Evolutionary conservation across 1,140 invertebrate genomes (phyloP).

Genomic region (Neodiprion lecontei): DNA sequence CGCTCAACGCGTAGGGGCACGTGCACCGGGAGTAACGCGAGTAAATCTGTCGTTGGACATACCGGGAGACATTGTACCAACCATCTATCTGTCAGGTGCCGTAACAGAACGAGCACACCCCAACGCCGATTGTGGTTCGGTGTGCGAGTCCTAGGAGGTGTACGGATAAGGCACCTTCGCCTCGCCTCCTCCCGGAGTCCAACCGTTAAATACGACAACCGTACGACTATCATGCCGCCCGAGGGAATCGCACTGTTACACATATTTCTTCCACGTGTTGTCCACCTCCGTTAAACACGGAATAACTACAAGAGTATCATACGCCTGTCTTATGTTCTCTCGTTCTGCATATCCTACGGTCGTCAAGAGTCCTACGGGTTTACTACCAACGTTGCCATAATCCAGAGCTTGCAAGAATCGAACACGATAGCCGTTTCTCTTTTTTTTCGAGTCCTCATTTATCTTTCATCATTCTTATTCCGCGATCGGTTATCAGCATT

Average conservation of each 20-base stretch:
- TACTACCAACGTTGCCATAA: too few species aligned
- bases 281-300: background rate
- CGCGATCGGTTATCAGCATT: background rate
- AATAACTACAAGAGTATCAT: background rate
- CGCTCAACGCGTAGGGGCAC: slow-evolving; percentile 4
- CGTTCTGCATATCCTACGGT: background rate
- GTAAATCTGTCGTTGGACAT: slow-evolving; percentile 7
- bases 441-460: background rate
- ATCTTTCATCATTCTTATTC: background rate
- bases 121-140: background rate
- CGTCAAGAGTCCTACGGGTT: background rate
- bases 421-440: background rate
- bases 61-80: background rate
- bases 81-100: slow-evolving; percentile 1
- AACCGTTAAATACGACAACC: slow-evolving; percentile 1
- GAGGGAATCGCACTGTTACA: background rate
- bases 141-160: too few species aligned
- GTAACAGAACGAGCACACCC: background rate
- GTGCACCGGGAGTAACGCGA: background rate
- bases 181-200: background rate
- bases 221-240: background rate
- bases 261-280: background rate
- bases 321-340: background rate
- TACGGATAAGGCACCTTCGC: too few species aligned
- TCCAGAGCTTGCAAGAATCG: background rate